These are phyloP conservation scores for Dryobates pubescens DNA, from an alignment of 2,797 vertebrate species.

Conservation along the genomic window DNA sequence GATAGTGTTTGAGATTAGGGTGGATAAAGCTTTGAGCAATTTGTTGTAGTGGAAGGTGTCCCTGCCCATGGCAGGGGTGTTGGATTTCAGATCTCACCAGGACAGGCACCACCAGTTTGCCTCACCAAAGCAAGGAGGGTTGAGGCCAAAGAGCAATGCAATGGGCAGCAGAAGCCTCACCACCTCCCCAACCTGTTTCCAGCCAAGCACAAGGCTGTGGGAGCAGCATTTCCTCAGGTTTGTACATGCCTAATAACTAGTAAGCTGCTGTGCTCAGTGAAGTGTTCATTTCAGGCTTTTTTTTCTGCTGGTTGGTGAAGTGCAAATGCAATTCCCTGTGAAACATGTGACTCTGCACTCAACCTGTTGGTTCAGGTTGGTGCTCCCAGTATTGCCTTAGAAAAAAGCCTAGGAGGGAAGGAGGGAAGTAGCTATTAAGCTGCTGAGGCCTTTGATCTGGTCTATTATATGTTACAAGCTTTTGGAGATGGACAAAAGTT, in stretches of 20 bases:
- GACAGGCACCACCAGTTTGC: accelerated
- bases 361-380: conserved; percentile 46
- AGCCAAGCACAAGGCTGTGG: neutral
- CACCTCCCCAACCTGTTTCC: neutral
- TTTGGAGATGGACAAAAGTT: neutral
- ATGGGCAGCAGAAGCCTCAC: neutral
- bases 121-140: neutral
- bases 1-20: too few species aligned
- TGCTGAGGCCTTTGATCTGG: conserved; percentile 57
- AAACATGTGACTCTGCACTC: conserved; percentile 16
- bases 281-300: conserved; percentile 37
- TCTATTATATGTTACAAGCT: conserved; percentile 53
- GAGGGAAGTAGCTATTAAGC: conserved; percentile 39
- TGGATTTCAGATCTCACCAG: accelerated
- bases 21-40: too few species aligned
- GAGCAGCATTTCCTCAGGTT: conserved; percentile 36
- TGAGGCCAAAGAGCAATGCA: accelerated
- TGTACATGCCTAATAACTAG: conserved; percentile 33
- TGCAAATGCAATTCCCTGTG: neutral
- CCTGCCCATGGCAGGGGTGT: accelerated
- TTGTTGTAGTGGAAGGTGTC: too few species aligned
- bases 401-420: conserved; percentile 36
- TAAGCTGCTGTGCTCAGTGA: neutral
- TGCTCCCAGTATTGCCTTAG: neutral
- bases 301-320: conserved; percentile 6